phyloP scores from a whole-genome alignment of 2,888 invertebrate species.

The Adelphocoris suturalis region DNA sequence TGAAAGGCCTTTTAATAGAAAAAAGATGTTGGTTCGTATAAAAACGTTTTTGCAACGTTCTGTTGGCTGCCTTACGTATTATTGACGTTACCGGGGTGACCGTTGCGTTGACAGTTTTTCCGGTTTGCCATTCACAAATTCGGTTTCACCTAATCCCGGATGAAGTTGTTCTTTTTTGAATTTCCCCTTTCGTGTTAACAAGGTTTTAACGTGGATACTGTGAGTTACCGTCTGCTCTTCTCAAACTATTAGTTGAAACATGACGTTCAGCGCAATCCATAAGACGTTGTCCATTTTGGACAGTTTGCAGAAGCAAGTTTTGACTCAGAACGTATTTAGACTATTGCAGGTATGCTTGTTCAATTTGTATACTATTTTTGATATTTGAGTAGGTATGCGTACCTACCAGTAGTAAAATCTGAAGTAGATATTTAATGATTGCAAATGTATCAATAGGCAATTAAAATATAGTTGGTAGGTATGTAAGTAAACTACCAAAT shows the following conservation, averaged over 20 bases:
- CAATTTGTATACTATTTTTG: too few relatives aligned
- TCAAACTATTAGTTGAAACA: not conserved
- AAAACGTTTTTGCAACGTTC: not conserved
- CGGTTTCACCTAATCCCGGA: not conserved
- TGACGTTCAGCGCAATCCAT: constrained; percentile 46
- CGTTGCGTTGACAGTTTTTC: not conserved
- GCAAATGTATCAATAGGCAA: too few relatives aligned
- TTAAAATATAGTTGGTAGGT: too few relatives aligned
- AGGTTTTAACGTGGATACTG: not conserved
- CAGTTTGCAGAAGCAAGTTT: constrained; percentile 58
- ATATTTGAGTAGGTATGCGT: too few relatives aligned
- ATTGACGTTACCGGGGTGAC: constrained; percentile 15
- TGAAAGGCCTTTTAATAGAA: too few relatives aligned
- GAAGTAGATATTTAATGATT: too few relatives aligned
- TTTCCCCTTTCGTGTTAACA: not conserved
- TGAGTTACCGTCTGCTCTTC: not conserved
- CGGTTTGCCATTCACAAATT: not conserved
- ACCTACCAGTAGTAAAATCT: too few relatives aligned
- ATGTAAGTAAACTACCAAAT: too few relatives aligned
- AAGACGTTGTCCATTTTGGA: constrained; percentile 61
- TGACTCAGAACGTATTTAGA: constrained; percentile 52
- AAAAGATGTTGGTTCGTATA: too few relatives aligned
- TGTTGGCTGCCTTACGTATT: not conserved
- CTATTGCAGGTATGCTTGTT: constrained; percentile 29
- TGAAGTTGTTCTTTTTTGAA: not conserved